Conservation (phyloP, 2,113 vertebrate species). For the Crotophaga sulcirostris region DNA sequence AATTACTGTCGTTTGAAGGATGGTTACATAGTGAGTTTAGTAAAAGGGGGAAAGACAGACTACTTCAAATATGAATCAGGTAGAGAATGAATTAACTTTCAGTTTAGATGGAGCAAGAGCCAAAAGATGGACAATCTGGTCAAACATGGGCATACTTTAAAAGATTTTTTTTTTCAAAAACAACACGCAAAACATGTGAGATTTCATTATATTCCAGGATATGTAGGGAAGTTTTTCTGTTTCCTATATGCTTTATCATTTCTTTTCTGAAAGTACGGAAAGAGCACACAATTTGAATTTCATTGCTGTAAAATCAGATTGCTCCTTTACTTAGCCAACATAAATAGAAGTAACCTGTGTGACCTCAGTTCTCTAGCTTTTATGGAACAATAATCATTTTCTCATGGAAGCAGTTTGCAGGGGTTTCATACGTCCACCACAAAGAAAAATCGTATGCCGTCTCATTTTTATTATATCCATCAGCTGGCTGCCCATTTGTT, state of each 20-base stretch:
- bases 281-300: not conserved
- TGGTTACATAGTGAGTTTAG: not conserved
- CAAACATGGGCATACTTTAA: not conserved
- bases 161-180: not conserved
- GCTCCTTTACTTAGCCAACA: not conserved
- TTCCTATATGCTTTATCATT: not conserved
- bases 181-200: not conserved
- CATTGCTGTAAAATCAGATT: not conserved
- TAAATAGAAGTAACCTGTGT: conserved; percentile 5
- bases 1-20: not conserved
- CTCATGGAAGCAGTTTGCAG: conserved; percentile 37
- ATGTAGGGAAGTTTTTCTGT: not conserved
- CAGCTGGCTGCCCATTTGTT: conserved; percentile 61
- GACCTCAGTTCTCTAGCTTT: conserved; percentile 22
- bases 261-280: not conserved
- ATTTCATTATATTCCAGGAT: not conserved
- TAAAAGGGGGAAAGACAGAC: not conserved
- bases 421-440: conserved; percentile 43
- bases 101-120: not conserved
- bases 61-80: not conserved
- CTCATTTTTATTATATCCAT: conserved; percentile 57
- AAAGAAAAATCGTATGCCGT: conserved; percentile 60
- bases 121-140: not conserved
- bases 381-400: conserved; percentile 50
- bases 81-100: not conserved